Conservation (phyloP, 2,113 vertebrate genomes). For the Chrysochloris asiatica region DNA sequence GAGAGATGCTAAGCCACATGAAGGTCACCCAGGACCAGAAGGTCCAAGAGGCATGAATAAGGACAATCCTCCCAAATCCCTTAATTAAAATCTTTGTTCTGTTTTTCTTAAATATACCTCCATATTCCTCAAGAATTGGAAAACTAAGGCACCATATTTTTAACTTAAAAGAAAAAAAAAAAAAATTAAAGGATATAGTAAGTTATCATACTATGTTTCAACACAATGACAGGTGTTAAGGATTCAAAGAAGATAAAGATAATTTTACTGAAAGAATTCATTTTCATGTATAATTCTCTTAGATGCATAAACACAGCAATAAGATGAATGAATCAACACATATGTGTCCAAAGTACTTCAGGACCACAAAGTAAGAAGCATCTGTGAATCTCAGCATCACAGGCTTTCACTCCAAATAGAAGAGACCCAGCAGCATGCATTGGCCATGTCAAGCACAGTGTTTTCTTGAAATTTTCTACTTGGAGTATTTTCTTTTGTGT, state of each 20-base stretch:
- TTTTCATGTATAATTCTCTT: background rate
- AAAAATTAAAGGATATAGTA: background rate
- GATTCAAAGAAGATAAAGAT: background rate
- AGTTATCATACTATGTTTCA: background rate
- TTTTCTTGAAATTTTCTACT: conserved; percentile 39
- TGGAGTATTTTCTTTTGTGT: conserved; percentile 38
- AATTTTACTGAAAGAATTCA: background rate
- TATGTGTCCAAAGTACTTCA: background rate
- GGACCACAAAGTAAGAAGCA: background rate
- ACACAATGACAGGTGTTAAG: background rate
- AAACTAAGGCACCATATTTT: too few relatives aligned
- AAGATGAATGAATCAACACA: background rate
- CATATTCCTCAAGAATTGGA: too few relatives aligned
- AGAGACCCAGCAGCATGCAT: background rate
- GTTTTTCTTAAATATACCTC: too few relatives aligned
- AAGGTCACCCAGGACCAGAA: too few relatives aligned
- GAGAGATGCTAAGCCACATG: too few relatives aligned
- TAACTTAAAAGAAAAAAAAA: background rate
- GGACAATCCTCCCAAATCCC: too few relatives aligned
- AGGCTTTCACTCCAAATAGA: background rate
- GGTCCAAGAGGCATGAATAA: too few relatives aligned
- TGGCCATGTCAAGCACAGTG: background rate
- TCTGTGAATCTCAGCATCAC: background rate
- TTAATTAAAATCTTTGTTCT: too few relatives aligned
- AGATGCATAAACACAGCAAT: conserved; percentile 8